These are phyloP conservation scores for Aporophyla nigra DNA, from an alignment of 2,888 invertebrate genomes.

Conservation along the genomic window DNA sequence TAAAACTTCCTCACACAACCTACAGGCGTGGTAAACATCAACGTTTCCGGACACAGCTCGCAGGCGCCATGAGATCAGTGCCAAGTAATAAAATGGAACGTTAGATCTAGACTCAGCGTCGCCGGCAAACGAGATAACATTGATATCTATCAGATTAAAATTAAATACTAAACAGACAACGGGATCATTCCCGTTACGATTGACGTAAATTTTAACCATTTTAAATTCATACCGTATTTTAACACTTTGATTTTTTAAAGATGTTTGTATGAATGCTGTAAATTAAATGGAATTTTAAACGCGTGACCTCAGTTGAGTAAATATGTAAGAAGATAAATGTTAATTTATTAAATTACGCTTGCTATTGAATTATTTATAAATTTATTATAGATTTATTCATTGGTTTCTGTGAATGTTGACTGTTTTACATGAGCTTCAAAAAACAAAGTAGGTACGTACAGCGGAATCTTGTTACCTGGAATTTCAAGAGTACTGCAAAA, in stretches of 20 bases:
- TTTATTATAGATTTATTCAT: conserved; percentile 30
- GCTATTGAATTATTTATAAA: conserved; percentile 23
- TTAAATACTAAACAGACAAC: conserved; percentile 47
- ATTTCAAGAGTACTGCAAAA: too few relatives aligned
- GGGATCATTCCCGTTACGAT: conserved; percentile 58
- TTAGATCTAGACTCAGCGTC: conserved; percentile 53
- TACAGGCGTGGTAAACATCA: conserved; percentile 25
- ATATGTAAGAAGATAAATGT: conserved; percentile 20
- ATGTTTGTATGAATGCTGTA: conserved; percentile 15
- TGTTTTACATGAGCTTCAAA: background rate
- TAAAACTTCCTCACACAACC: conserved; percentile 16
- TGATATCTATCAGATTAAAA: conserved; percentile 31
- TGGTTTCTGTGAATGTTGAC: background rate
- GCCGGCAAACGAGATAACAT: conserved; percentile 50
- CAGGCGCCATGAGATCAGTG: conserved; percentile 40
- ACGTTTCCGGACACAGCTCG: conserved; percentile 26
- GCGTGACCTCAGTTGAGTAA: conserved; percentile 26
- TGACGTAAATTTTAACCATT: conserved; percentile 23
- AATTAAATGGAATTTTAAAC: conserved; percentile 24
- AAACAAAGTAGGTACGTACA: background rate
- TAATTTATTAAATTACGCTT: conserved; percentile 26
- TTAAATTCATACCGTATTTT: conserved; percentile 44
- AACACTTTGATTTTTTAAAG: conserved; percentile 7
- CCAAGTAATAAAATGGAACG: conserved; percentile 46
- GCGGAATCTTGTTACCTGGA: too few relatives aligned